Conservation (phyloP, 2,113 vertebrate species). For the Otis tarda region DNA sequence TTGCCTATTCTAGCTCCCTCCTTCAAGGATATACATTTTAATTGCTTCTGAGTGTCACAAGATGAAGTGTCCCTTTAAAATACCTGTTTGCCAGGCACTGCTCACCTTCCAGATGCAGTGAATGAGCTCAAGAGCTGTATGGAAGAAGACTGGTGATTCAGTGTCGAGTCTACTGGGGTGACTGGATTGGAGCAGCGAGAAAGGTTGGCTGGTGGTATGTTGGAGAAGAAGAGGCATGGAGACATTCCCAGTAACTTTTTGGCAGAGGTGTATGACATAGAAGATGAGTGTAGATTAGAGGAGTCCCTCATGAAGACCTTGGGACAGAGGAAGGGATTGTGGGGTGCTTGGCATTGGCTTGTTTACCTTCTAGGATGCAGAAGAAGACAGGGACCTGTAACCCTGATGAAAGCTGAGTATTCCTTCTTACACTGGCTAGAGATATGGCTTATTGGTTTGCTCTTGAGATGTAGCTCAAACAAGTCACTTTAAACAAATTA, state of each 20-base stretch:
- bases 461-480: neutral
- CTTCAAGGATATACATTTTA: neutral
- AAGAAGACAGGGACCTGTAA: neutral
- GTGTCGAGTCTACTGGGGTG: neutral
- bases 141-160: neutral
- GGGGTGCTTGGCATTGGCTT: neutral
- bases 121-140: neutral
- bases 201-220: neutral
- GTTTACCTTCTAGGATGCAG: neutral
- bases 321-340: neutral
- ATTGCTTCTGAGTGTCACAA: neutral
- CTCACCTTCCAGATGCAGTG: neutral
- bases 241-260: neutral
- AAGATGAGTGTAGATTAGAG: neutral
- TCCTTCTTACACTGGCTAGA: neutral
- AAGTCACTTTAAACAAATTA: neutral
- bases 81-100: neutral
- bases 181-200: neutral
- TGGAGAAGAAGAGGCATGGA: neutral
- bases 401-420: neutral
- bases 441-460: neutral
- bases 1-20: neutral
- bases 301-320: neutral
- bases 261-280: neutral
- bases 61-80: neutral